Evolutionary conservation across 2,113 vertebrate species (phyloP).

Genomic region (Nesogale talazaci): DNA sequence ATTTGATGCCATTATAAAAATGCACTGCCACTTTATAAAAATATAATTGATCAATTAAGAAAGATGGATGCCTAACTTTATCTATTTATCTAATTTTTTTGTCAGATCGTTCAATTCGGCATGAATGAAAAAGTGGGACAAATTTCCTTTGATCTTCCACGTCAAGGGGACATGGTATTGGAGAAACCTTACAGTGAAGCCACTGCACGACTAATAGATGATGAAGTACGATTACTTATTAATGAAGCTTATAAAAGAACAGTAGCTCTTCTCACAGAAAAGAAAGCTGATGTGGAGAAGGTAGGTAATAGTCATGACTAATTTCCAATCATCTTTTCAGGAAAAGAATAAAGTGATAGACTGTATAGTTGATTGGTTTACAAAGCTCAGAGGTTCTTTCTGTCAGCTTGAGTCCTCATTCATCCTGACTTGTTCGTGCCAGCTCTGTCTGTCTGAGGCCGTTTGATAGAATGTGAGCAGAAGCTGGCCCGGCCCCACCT

Average conservation of each 20-base stretch:
- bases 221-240: slow-evolving; percentile 93
- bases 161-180: slow-evolving; percentile 96
- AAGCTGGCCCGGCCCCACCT: not conserved
- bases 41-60: not conserved
- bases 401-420: not conserved
- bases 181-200: slow-evolving; percentile 99
- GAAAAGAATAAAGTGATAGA: not conserved
- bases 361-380: not conserved
- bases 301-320: slow-evolving; percentile 77
- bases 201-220: slow-evolving; percentile 95
- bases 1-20: not conserved
- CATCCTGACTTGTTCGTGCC: not conserved
- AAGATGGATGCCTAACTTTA: not conserved
- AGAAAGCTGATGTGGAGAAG: slow-evolving; percentile 96
- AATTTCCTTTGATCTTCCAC: slow-evolving; percentile 97
- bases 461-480: not conserved
- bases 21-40: not conserved
- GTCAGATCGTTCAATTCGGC: slow-evolving; percentile 97
- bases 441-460: not conserved
- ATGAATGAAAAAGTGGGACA: slow-evolving; percentile 98
- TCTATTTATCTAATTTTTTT: not conserved
- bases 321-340: not conserved
- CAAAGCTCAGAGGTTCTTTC: not conserved
- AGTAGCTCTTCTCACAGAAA: slow-evolving; percentile 89
- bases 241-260: slow-evolving; percentile 91